Percentiles rank a stretch among this genome's conserved stretches.
phyloP scores from a whole-genome alignment of 2,888 invertebrate genomes.

The Homarus gammarus region DNA sequence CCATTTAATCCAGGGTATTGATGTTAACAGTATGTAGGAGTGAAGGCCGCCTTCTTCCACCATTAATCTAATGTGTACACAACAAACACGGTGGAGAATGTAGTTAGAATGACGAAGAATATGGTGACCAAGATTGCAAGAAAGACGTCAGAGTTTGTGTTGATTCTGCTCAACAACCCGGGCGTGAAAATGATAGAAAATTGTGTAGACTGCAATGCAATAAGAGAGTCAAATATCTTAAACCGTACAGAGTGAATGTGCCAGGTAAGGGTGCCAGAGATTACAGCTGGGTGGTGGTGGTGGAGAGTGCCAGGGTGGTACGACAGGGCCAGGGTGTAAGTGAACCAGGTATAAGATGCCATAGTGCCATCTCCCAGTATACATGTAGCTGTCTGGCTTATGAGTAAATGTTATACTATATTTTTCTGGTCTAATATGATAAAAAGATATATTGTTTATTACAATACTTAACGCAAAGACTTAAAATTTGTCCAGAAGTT shows the following conservation, averaged over 20 bases:
- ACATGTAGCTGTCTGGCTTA: too few relatives aligned
- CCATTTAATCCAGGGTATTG: conserved; percentile 51
- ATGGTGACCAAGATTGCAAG: conserved; percentile 1
- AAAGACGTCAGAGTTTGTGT: not conserved
- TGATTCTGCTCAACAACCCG: not conserved
- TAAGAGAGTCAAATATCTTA: conserved; percentile 23
- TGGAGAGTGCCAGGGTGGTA: too few relatives aligned
- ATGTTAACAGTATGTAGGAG: conserved; percentile 53
- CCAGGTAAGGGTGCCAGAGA: not conserved
- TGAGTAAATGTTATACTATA: too few relatives aligned
- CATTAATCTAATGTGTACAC: conserved; percentile 37
- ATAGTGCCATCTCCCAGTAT: too few relatives aligned
- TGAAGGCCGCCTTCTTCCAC: conserved; percentile 25
- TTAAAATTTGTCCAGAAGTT: too few relatives aligned
- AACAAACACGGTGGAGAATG: conserved; percentile 35
- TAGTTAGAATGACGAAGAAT: conserved; percentile 8
- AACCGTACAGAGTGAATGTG: not conserved
- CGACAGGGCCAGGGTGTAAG: too few relatives aligned
- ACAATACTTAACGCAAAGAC: too few relatives aligned
- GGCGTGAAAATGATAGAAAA: not conserved
- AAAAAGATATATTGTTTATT: too few relatives aligned
- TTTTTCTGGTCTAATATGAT: too few relatives aligned
- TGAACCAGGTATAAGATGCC: too few relatives aligned
- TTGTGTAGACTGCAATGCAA: not conserved
- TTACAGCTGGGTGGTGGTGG: not conserved